Evolutionary conservation across 1,140 invertebrate genomes (phyloP), one percentile per base, ranked within the genome.

Genomic region (Acromyrmex heyeri): DNA sequence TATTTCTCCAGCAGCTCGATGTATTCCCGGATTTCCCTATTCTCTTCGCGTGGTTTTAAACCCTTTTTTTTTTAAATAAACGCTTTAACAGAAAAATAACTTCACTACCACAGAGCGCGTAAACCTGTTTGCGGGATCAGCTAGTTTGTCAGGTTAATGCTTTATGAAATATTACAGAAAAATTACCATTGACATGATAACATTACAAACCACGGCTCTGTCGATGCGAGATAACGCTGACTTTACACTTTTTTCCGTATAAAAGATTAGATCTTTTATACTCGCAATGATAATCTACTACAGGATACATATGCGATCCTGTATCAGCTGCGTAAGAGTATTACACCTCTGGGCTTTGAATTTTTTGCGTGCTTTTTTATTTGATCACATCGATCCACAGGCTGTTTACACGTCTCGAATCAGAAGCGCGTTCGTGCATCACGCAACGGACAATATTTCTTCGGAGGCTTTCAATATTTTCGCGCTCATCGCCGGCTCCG

Each of bases 391-490:
- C 53, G 79, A 82, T 82, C 67, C 67, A 61, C 21, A 50, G 69
- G 61, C 57, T 81, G 72, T 89, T 89, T 89, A 77, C 78, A 77
- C 85, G 57, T 89, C 85, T 89, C 85, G 88, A 90, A 90, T 89
- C 75, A 86, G 86, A 73, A 38, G n/a, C 85, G 85, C 86, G 85
- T 90, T 87, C 88, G 85, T 86, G 70, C 87, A 86, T 87, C 88
- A 90, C 88, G 79, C 78, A 50, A 55, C 79, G 72, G 86, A 24
- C 78, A 83, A 89, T 91, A 92, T 92, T 91, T 91, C 85, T 89
- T 64, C 77, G 67, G 83, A 72, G 76, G 75, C 85, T 89, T 85
- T 90, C 90, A 79, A 91, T 91, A 91, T 91, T 90, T 91, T 89
- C 72, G 85, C 76, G 83, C 73, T 67, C 61, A 77, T 92, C 65